Percentiles rank a stretch among this genome's conserved stretches.
These are phyloP conservation scores for Eretmocerus hayati DNA, from an alignment of 2,888 invertebrate species.

Conservation along the genomic window DNA sequence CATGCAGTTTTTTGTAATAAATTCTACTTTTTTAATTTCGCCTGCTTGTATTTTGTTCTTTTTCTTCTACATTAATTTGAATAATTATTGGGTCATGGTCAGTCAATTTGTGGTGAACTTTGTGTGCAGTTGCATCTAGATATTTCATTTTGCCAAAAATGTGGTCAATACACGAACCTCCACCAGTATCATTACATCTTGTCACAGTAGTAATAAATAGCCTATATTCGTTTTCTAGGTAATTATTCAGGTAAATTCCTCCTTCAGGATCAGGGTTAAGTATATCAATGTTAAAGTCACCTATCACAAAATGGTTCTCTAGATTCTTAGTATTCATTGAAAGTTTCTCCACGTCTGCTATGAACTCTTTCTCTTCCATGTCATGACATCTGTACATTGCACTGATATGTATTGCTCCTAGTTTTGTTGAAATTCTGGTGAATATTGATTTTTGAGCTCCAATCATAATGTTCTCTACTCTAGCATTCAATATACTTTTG, in stretches of 20 bases:
- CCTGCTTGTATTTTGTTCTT: background rate
- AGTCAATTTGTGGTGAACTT: background rate
- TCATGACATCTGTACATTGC: constrained; percentile 5
- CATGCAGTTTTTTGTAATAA: background rate
- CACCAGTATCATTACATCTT: constrained; percentile 6
- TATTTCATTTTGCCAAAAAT: constrained; percentile 5
- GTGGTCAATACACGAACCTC: constrained; percentile 9
- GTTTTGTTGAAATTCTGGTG: background rate
- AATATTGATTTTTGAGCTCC: background rate
- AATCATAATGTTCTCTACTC: background rate
- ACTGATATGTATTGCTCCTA: background rate
- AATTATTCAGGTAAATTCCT: constrained; percentile 2
- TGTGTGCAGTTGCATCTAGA: background rate
- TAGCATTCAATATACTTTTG: background rate
- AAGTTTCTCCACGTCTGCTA: background rate
- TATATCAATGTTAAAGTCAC: constrained; percentile 6
- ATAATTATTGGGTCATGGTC: constrained; percentile 7
- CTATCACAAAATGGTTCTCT: constrained; percentile 6
- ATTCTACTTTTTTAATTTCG: background rate
- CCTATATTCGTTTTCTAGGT: background rate
- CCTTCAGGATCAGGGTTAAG: background rate
- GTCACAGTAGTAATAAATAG: constrained; percentile 6
- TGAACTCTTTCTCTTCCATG: background rate
- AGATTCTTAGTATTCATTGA: background rate
- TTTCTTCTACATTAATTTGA: background rate